Base-by-base conservation (phyloP, 2,797 vertebrate species). In the Molossus alvarezi region DNA sequence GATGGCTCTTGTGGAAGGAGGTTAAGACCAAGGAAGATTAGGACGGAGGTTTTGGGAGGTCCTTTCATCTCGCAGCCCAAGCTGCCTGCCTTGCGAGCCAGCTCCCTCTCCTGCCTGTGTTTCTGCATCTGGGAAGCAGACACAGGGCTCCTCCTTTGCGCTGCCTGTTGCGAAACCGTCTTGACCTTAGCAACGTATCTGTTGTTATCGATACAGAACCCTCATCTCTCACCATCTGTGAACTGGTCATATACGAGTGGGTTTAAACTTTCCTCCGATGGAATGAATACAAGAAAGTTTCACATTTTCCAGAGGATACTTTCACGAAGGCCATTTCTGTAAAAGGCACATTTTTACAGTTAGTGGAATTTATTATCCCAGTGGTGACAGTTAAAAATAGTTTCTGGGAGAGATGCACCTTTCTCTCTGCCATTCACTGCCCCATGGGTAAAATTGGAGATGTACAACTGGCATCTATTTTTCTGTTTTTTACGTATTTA, bases 301-400 rank as follows among this genome's bases (percentile, higher is more conserved):
- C 81, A 80, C 60, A 53, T 69, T 72, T 95, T 60, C 48, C 27
- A 21, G 92, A 86, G 76, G 91, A 88, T 72, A 72, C 67, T 60
- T 81, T 95, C 65, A 81, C 25, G 83, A 65, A 90, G 67, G 67
- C 41, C 25, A 14, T 81, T 88, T 71, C 80, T 93, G 51, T 62
- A 77, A 80, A 64, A 84, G 67, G 55, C 67, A 84, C 0, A 15
- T 80, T 91, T 93, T 95, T 85, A 80, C 60, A 83, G 55, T 71
- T 83, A 79, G 69, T 75, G 72, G 53, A 81, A 95, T 72, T 92
- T 94, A 90, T 83, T 75, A 84, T 76, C 14, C n/a, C 57, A 33
- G 33, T 21, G 86, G 82, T 9, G 29, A 91, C 65, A 81, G 84
- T 76, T 94, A 41, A 75, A 94, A 23, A 65, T 76, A 33, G 55